Evolutionary conservation across 2,888 invertebrate species (phyloP).

Genomic region (Tipula confusa): DNA sequence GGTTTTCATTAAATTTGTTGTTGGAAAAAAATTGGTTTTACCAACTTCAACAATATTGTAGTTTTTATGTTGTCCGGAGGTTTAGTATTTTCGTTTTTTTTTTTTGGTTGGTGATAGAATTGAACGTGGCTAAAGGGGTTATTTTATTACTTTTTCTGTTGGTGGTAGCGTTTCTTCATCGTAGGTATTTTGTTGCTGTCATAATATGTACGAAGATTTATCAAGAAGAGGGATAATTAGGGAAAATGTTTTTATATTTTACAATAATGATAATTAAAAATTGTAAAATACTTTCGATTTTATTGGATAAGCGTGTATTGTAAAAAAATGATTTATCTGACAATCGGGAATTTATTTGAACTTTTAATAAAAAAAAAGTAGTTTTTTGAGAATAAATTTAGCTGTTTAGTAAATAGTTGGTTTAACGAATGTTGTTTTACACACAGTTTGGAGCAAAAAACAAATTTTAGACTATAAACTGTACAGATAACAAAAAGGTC

Average conservation of each 20-base stretch:
- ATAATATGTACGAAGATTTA: not conserved
- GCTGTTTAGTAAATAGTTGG: too few relatives aligned
- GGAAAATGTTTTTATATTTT: not conserved
- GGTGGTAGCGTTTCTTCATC: not conserved
- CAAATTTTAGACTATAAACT: too few relatives aligned
- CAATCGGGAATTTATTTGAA: not conserved
- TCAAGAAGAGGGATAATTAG: not conserved
- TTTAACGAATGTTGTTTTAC: too few relatives aligned
- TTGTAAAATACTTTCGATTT: not conserved
- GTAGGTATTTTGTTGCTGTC: not conserved
- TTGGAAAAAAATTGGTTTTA: slow-evolving; percentile 9
- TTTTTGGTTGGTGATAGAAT: slow-evolving; percentile 20
- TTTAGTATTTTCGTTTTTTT: not conserved
- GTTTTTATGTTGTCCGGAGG: slow-evolving; percentile 25
- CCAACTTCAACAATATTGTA: slow-evolving; percentile 25
- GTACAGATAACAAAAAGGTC: too few relatives aligned
- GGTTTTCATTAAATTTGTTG: slow-evolving; percentile 5
- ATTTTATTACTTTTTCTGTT: not conserved
- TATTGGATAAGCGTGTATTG: not conserved
- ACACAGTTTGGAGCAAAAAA: not conserved
- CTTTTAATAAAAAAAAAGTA: not conserved
- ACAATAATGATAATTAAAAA: not conserved
- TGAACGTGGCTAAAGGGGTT: slow-evolving; percentile 20
- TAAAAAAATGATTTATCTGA: not conserved
- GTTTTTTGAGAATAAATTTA: too few relatives aligned